Conservation (phyloP, 2,797 vertebrate genomes). For the Fistularia commersonii region DNA sequence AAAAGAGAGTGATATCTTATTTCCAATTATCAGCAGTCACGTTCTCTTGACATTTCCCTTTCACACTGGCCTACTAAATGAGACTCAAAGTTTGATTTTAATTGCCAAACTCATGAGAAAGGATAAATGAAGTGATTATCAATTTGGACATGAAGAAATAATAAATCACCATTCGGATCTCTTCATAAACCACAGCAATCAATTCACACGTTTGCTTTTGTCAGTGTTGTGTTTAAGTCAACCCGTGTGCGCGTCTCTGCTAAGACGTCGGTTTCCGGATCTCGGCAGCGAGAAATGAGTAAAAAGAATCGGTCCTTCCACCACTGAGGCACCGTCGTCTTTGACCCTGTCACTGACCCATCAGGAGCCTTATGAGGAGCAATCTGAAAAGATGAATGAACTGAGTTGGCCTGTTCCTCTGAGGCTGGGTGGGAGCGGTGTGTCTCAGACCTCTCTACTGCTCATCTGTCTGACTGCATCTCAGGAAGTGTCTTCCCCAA, state of each 20-base stretch:
- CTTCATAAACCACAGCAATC: too few relatives aligned
- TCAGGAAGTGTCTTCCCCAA: conserved; percentile 19
- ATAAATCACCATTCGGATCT: not conserved
- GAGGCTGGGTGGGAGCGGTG: conserved; percentile 1
- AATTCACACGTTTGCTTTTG: too few relatives aligned
- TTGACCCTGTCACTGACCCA: conserved; percentile 23
- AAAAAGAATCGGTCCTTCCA: conserved; percentile 13
- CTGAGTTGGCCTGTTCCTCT: conserved; percentile 15
- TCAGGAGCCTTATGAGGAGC: conserved; percentile 21
- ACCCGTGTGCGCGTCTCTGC: not conserved
- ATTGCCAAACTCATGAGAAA: too few relatives aligned
- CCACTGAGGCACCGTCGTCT: conserved; percentile 1
- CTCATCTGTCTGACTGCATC: conserved; percentile 18
- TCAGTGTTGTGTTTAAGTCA: too few relatives aligned
- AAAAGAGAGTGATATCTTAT: conserved; percentile 4
- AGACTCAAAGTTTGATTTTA: too few relatives aligned
- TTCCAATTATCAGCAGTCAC: conserved; percentile 16
- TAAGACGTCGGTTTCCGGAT: not conserved
- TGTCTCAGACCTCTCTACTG: conserved; percentile 15
- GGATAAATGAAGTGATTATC: too few relatives aligned
- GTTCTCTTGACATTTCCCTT: conserved; percentile 5
- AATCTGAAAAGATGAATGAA: conserved; percentile 46
- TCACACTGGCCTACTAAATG: too few relatives aligned
- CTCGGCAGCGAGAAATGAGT: too few relatives aligned
- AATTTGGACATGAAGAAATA: too few relatives aligned